Conservation (phyloP, 64 coral and sea anemone genomes). For the Acropora tenuis region DNA sequence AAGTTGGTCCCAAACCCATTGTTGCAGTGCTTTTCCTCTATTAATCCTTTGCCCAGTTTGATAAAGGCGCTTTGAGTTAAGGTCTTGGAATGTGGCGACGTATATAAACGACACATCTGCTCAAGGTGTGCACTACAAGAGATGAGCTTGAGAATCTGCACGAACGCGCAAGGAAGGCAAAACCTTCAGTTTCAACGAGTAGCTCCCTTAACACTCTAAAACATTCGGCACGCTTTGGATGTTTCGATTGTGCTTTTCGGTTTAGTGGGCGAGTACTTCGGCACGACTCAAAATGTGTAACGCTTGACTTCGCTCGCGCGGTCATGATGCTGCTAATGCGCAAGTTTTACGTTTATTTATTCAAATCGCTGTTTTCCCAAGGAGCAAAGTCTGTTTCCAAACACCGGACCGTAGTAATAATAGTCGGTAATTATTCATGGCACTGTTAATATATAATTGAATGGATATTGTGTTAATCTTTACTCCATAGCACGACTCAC, state of each 20-base stretch:
- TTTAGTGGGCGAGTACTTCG: background rate
- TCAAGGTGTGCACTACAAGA: background rate
- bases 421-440: no score
- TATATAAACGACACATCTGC: constrained; percentile 3
- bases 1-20: background rate
- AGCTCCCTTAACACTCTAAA: background rate
- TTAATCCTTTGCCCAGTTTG: background rate
- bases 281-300: background rate
- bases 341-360: no score
- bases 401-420: background rate
- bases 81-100: background rate
- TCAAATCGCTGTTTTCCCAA: background rate
- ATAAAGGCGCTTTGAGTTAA: constrained; percentile 19
- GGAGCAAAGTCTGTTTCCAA: background rate
- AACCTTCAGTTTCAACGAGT: background rate
- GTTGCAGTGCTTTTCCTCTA: background rate
- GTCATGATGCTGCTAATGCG: background rate
- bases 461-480: background rate
- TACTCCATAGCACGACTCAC: constrained; percentile 87
- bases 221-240: background rate
- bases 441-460: no score
- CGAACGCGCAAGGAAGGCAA: background rate
- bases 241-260: background rate
- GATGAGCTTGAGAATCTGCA: background rate
- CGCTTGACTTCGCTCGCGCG: background rate